These are phyloP conservation scores for Copidosoma aretas DNA, from an alignment of 2,888 invertebrate species.

Conservation along the genomic window DNA sequence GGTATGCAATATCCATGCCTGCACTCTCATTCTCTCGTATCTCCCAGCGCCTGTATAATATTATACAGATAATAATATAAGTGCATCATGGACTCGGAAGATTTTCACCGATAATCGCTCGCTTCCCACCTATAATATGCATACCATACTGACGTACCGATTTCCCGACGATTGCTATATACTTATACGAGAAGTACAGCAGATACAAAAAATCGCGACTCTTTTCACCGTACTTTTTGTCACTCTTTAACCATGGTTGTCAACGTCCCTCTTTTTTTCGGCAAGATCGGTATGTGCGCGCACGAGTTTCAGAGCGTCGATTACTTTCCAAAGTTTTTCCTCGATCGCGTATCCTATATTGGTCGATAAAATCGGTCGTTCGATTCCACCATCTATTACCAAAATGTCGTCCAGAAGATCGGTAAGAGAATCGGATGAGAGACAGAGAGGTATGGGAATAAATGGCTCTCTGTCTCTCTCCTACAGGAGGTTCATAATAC, in stretches of 20 bases:
- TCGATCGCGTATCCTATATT: too few species aligned
- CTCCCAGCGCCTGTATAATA: neutral
- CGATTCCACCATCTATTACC: too few species aligned
- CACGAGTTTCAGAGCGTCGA: too few species aligned
- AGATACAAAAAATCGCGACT: neutral
- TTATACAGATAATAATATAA: too few species aligned
- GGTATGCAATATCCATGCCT: neutral
- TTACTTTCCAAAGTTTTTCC: too few species aligned
- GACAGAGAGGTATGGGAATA: slow-evolving; percentile 45
- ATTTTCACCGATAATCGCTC: neutral
- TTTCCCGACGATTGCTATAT: neutral
- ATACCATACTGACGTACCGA: neutral
- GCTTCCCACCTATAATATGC: neutral
- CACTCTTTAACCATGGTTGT: too few species aligned
- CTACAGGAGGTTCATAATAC: too few species aligned
- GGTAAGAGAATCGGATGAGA: slow-evolving; percentile 10
- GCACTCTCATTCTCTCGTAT: neutral
- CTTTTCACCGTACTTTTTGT: neutral
- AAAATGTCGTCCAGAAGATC: neutral
- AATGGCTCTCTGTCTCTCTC: slow-evolving; percentile 49
- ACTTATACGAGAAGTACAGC: too few species aligned
- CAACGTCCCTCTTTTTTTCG: neutral
- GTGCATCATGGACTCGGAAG: neutral
- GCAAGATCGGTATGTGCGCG: too few species aligned
- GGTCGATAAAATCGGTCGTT: too few species aligned